phyloP scores from a whole-genome alignment of 2,113 vertebrate species.

The Urocolius indicus region DNA sequence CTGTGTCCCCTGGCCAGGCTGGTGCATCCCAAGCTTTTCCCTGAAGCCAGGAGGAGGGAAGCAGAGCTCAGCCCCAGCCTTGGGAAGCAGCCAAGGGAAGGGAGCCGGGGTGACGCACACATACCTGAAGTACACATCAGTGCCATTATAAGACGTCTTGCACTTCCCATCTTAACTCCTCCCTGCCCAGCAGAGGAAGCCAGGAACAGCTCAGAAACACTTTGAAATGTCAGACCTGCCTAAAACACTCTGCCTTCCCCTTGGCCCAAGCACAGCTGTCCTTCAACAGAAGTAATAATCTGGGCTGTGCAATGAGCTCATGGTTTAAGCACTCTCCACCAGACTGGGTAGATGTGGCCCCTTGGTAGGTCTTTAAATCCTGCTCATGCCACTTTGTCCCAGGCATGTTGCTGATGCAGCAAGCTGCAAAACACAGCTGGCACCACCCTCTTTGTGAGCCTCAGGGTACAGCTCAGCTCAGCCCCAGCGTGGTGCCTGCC shows the following conservation, averaged over 20 bases:
- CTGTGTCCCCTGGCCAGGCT: too few species aligned
- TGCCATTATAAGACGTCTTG: neutral
- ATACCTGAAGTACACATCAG: constrained; percentile 21
- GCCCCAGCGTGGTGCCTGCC: rapidly evolving
- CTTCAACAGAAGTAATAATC: neutral
- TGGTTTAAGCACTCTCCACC: neutral
- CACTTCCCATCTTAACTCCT: constrained; percentile 35
- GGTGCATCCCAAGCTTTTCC: neutral
- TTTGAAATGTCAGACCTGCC: rapidly evolving
- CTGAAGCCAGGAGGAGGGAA: neutral
- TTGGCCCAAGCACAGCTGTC: neutral
- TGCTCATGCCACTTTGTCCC: neutral
- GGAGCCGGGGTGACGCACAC: neutral
- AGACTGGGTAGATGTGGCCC: rapidly evolving
- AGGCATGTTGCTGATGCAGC: neutral
- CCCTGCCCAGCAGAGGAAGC: neutral
- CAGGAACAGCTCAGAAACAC: neutral
- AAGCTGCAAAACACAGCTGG: neutral
- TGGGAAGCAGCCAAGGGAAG: constrained; percentile 22
- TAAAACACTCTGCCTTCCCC: neutral
- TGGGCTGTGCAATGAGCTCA: rapidly evolving
- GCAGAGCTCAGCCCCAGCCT: neutral
- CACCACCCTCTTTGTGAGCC: neutral
- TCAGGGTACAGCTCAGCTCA: neutral
- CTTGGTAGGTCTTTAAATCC: neutral